Percentiles rank a stretch among this genome's conserved stretches.
Evolutionary conservation across 2,888 invertebrate species (phyloP).

Genomic region (Oligia fasciuncula): DNA sequence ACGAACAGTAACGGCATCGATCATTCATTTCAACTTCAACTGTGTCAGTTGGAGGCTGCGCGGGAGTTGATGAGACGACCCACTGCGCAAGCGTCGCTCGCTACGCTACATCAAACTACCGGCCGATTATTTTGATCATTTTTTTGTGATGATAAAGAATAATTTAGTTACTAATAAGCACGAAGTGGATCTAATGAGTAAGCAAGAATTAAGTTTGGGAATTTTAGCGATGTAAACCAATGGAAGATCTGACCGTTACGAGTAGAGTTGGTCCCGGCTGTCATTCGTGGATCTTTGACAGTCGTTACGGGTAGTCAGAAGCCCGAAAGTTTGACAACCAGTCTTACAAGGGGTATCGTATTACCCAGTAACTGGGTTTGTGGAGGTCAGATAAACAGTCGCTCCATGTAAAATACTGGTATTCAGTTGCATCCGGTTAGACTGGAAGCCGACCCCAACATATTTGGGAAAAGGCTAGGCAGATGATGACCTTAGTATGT

Average conservation of each 20-base stretch:
- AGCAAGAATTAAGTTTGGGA: constrained; percentile 16
- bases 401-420: no score
- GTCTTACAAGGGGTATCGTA: no score
- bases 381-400: no score
- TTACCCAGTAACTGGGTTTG: no score
- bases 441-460: no score
- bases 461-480: no score
- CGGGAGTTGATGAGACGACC: constrained; percentile 38
- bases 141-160: constrained; percentile 28
- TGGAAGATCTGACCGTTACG: neutral
- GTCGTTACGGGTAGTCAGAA: no score
- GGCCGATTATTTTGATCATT: constrained; percentile 14
- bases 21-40: constrained; percentile 77
- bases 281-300: no score
- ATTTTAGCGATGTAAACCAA: constrained; percentile 4
- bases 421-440: no score
- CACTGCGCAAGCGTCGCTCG: constrained; percentile 53
- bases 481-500: neutral
- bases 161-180: constrained; percentile 35
- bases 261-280: no score
- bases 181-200: constrained; percentile 45
- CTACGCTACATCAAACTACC: constrained; percentile 20
- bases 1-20: constrained; percentile 83
- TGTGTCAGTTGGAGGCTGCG: constrained; percentile 70
- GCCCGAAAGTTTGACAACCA: no score